Evolutionary conservation across 1,140 invertebrate genomes (phyloP).

Genomic region (Sycophila sp.): DNA sequence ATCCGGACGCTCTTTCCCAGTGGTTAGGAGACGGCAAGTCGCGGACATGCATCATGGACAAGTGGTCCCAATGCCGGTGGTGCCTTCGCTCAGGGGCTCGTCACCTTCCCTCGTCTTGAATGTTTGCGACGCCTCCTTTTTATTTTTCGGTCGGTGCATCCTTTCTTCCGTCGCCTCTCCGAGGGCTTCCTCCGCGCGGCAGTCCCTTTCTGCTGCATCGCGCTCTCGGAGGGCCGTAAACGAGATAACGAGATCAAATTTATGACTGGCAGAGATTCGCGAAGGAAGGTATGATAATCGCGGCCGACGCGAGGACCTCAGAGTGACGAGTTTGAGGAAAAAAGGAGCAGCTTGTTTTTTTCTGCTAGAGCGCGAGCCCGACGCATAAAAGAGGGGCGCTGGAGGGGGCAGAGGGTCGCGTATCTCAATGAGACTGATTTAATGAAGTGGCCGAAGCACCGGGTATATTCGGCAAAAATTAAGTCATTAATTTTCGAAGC

Average conservation of each 20-base stretch:
- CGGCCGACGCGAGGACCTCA: conserved; percentile 54
- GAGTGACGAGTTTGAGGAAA: conserved; percentile 17
- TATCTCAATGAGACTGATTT: conserved; percentile 26
- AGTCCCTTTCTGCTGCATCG: conserved; percentile 42
- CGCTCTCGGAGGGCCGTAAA: conserved; percentile 61
- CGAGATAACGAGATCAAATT: conserved; percentile 69
- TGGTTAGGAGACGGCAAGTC: conserved; percentile 53
- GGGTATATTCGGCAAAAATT: conserved; percentile 36
- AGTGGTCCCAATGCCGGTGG: conserved; percentile 33
- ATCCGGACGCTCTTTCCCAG: conserved; percentile 41
- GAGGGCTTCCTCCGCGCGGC: conserved; percentile 29
- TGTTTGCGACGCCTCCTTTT: conserved; percentile 42
- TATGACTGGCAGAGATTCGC: conserved; percentile 58
- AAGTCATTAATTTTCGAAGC: conserved; percentile 36
- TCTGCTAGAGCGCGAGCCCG: not conserved
- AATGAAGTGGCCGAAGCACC: conserved; percentile 26
- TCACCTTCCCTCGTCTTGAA: conserved; percentile 32
- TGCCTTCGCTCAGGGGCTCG: not conserved
- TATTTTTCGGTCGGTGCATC: conserved; percentile 44
- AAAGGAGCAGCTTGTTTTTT: not conserved
- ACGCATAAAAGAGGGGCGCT: not conserved
- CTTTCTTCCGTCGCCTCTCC: conserved; percentile 45
- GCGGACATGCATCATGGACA: conserved; percentile 63
- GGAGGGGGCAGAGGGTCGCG: not conserved
- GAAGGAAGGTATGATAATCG: conserved; percentile 64